Evolutionary conservation across 2,113 vertebrate genomes (phyloP).

Genomic region (Festucalex cinctus): DNA sequence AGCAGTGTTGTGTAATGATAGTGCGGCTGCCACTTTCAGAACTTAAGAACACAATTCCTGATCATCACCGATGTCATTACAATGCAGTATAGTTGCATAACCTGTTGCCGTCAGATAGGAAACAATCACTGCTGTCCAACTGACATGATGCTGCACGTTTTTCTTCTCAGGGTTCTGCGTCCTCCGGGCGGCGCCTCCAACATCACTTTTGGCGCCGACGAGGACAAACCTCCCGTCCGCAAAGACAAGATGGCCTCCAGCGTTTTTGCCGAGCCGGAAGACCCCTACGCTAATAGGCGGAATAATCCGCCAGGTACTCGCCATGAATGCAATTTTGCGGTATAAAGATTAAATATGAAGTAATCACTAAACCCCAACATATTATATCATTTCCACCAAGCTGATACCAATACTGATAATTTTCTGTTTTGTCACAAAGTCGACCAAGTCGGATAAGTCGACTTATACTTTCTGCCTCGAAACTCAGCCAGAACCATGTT

Average conservation of each 20-base stretch:
- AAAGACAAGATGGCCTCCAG: conserved; percentile 94
- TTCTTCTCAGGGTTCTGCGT: conserved; percentile 80
- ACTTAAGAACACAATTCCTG: neutral
- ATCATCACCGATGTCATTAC: neutral
- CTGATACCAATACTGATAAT: too few species aligned
- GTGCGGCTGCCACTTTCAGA: neutral
- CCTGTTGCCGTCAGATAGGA: neutral
- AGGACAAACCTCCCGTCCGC: conserved; percentile 77
- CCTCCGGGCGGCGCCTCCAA: conserved; percentile 94
- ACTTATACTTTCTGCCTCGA: too few species aligned
- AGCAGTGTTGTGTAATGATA: neutral
- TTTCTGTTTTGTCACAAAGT: too few species aligned
- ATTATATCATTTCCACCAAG: too few species aligned
- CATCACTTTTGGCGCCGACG: conserved; percentile 83
- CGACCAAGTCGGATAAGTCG: too few species aligned
- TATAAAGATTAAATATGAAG: too few species aligned
- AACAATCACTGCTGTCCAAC: neutral
- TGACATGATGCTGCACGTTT: neutral
- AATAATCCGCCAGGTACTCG: conserved; percentile 79
- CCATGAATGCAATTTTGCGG: neutral
- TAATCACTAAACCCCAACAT: too few species aligned
- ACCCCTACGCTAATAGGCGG: conserved; percentile 79
- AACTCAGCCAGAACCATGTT: too few species aligned
- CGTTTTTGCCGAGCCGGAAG: conserved; percentile 91
- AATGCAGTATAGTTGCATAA: neutral